These are phyloP conservation scores for Drosophila mulleri DNA, from an alignment of 2,888 invertebrate species.

Conservation along the genomic window DNA sequence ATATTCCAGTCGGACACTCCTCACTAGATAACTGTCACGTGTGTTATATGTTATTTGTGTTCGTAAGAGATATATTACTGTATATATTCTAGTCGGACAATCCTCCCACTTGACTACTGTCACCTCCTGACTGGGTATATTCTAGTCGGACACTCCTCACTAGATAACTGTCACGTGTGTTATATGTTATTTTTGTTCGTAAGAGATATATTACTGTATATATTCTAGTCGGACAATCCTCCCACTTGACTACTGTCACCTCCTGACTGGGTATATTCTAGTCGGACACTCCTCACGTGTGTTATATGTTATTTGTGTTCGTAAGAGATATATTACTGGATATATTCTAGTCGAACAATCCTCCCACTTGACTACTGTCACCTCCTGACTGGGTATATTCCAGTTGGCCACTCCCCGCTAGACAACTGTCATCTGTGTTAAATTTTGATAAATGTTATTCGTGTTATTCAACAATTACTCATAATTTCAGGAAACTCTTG, in stretches of 20 bases:
- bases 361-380: too few relatives aligned
- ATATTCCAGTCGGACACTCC: neutral
- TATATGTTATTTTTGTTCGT: neutral
- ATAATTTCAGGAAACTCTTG: conserved; percentile 58
- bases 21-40: neutral
- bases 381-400: neutral
- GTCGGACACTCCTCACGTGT: neutral
- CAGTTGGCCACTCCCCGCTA: neutral
- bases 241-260: too few relatives aligned
- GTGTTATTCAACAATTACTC: conserved; percentile 39
- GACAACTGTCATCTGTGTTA: neutral
- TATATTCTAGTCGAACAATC: too few relatives aligned
- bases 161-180: neutral
- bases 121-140: neutral
- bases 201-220: too few relatives aligned
- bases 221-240: too few relatives aligned
- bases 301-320: too few relatives aligned
- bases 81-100: too few relatives aligned
- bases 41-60: too few relatives aligned
- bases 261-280: neutral
- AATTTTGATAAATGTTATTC: conserved; percentile 16
- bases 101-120: too few relatives aligned
- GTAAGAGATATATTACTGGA: too few relatives aligned
- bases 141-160: neutral
- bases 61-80: too few relatives aligned